Percentiles rank a stretch among this genome's conserved stretches.
Evolutionary conservation across 2,113 vertebrate species (phyloP).

Genomic region (Chaetura pelagica): DNA sequence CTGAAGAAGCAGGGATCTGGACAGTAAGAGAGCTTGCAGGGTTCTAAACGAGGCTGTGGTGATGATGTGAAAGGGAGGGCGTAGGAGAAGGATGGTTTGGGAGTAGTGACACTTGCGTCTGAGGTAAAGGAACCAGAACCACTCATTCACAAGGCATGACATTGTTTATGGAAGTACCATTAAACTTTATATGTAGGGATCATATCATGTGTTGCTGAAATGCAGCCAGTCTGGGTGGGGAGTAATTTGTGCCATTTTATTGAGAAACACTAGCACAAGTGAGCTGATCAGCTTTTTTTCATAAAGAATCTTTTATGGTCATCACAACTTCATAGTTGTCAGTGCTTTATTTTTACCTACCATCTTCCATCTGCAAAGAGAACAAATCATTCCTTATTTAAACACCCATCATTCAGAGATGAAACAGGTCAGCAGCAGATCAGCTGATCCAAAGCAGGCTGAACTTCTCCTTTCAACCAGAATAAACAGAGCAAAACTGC

Average conservation of each 20-base stretch:
- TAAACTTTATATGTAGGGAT: not conserved
- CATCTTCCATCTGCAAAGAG: constrained; percentile 34
- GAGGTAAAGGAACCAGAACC: not conserved
- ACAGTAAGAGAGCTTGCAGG: not conserved
- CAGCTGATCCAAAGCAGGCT: constrained; percentile 57
- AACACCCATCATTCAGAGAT: constrained; percentile 69
- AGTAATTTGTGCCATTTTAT: not conserved
- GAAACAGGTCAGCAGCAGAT: not conserved
- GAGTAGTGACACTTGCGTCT: not conserved
- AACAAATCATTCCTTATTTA: constrained; percentile 54
- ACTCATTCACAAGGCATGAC: not conserved
- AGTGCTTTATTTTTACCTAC: constrained; percentile 24
- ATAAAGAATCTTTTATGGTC: not conserved
- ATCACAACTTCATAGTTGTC: not conserved
- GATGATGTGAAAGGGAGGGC: not conserved
- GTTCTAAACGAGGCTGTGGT: not conserved
- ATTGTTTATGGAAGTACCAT: not conserved
- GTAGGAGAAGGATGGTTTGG: not conserved
- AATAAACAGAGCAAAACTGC: constrained; percentile 61
- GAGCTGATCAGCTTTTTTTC: not conserved
- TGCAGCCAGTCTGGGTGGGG: not conserved
- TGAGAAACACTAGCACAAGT: not conserved
- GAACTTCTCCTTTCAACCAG: constrained; percentile 54
- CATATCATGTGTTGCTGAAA: not conserved
- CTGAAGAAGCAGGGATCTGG: not conserved